Conservation (phyloP, 2,888 invertebrate species). For the Heliconius ismenius region DNA sequence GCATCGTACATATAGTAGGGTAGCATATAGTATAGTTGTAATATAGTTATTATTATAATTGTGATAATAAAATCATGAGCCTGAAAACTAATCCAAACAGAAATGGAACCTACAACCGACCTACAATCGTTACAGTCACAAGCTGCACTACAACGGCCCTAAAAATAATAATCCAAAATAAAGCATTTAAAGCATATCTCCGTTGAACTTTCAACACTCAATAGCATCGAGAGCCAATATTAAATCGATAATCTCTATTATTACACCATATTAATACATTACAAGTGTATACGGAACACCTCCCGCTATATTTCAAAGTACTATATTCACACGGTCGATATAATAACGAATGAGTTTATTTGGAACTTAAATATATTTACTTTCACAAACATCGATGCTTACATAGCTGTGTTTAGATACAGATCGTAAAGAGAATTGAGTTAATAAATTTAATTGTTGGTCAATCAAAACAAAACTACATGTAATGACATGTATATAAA, state of each 20-base stretch:
- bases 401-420: conserved; percentile 35
- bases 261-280: conserved; percentile 66
- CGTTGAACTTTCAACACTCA: conserved; percentile 9
- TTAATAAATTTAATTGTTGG: conserved; percentile 33
- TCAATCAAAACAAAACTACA: conserved; percentile 44
- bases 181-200: neutral
- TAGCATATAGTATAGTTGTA: too few relatives aligned
- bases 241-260: conserved; percentile 66
- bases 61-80: too few relatives aligned
- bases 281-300: conserved; percentile 56
- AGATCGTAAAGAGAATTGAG: conserved; percentile 36
- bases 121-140: too few relatives aligned
- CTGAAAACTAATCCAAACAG: too few relatives aligned
- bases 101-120: too few relatives aligned
- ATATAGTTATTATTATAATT: too few relatives aligned
- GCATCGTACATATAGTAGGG: neutral
- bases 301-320: conserved; percentile 47
- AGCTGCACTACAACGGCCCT: neutral
- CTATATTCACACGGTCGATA: conserved; percentile 55
- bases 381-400: conserved; percentile 44
- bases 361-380: conserved; percentile 50
- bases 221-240: conserved; percentile 51
- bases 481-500: conserved; percentile 48
- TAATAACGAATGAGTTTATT: conserved; percentile 41
- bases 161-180: conserved; percentile 12